phyloP scores from a whole-genome alignment of 2,797 vertebrate species.

The Neoniphon sammara region DNA sequence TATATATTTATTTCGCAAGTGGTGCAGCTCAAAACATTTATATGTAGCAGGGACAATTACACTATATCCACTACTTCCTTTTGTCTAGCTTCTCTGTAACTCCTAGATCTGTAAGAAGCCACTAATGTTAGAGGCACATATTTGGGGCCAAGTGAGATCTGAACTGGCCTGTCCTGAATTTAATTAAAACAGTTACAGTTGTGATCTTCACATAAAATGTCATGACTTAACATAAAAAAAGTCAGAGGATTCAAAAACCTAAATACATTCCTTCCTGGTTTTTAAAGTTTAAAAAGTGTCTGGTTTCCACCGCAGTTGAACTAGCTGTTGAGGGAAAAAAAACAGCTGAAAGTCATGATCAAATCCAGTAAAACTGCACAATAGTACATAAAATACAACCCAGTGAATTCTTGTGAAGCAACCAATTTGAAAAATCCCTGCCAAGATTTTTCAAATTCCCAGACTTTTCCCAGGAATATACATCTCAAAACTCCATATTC shows the following conservation, averaged over 20 bases:
- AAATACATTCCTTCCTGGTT: background rate
- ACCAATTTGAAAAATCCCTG: background rate
- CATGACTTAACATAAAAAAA: background rate
- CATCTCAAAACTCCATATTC: background rate
- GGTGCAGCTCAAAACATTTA: too few relatives aligned
- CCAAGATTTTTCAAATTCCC: constrained; percentile 29
- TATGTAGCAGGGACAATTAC: too few relatives aligned
- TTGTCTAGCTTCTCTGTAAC: too few relatives aligned
- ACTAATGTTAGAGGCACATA: too few relatives aligned
- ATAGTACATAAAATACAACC: too few relatives aligned
- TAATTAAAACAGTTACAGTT: background rate
- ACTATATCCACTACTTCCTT: too few relatives aligned
- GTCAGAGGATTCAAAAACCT: background rate
- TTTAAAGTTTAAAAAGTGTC: constrained; percentile 23
- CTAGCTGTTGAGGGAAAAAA: background rate
- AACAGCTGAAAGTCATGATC: background rate
- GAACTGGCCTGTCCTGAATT: too few relatives aligned
- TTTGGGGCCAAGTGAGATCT: too few relatives aligned
- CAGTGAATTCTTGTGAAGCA: too few relatives aligned
- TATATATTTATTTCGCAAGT: too few relatives aligned
- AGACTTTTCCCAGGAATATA: background rate
- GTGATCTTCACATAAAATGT: background rate
- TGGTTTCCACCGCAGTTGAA: background rate
- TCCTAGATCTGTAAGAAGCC: too few relatives aligned
- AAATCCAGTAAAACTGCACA: too few relatives aligned